Conservation (phyloP, 2,113 vertebrate species). For the Noturus placidus region DNA sequence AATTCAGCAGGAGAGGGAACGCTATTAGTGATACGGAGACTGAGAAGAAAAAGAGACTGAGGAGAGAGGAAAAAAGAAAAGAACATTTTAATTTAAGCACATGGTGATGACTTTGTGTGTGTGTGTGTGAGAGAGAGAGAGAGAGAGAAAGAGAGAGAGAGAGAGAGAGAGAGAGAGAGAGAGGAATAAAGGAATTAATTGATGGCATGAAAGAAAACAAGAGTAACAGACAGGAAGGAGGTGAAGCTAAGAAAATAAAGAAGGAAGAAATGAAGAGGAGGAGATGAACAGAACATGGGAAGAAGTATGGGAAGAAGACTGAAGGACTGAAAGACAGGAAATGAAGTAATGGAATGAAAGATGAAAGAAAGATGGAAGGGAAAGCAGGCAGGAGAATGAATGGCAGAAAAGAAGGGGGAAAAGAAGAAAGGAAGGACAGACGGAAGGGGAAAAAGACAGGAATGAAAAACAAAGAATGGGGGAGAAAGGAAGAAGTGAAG, state of each 20-base stretch:
- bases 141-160: background rate
- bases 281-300: background rate
- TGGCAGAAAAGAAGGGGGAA: background rate
- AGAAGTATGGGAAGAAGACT: background rate
- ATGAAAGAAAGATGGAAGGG: background rate
- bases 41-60: constrained; percentile 30
- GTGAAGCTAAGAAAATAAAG: background rate
- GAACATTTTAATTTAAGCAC: constrained; percentile 31
- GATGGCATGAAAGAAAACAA: background rate
- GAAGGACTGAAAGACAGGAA: background rate
- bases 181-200: background rate
- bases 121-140: too few species aligned
- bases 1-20: constrained; percentile 41
- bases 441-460: too few species aligned
- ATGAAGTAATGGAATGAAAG: background rate
- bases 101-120: background rate
- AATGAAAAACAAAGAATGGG: too few species aligned
- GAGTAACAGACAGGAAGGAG: background rate
- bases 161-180: background rate
- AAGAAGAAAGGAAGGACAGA: background rate
- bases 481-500: background rate
- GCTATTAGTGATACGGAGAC: constrained; percentile 24
- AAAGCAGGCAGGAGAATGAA: background rate
- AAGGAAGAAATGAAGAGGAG: background rate
- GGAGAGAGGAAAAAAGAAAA: background rate